Evolutionary conservation across 2,888 invertebrate genomes (phyloP), one percentile per base, ranked within the genome.

Genomic region (Stenodema calcarata): DNA sequence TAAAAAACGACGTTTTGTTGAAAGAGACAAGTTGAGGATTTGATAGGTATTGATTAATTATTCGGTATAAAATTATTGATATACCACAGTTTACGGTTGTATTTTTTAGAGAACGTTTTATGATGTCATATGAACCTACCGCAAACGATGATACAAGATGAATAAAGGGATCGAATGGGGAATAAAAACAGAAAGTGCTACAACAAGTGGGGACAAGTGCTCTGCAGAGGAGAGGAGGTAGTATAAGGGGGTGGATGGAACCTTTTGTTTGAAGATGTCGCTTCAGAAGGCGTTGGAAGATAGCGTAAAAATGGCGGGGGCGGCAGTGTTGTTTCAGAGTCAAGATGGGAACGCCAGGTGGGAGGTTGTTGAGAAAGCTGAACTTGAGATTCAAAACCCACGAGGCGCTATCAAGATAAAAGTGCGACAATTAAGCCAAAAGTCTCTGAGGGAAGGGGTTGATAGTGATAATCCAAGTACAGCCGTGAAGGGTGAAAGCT

Each of bases 381-480:
- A 62, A 62, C 62, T 62, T 62, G 62, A 62, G 62, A 62, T 23
- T 18, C 62, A 62, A 23, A 23, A 62, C 23, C 62, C 62, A 62
- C 23, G 62, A 41, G 73, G 12, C 18, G 3, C 35, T 73, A 73
- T 73, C 73, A 73, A 73, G 73, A 73, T 41, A 73, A 73, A 73
- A 73, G 73, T 73, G 73, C 73, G 62, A 73, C 73, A 30, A 35
- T 41, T 41, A 44, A 42, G 78, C 42, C 47, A 78, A 44, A 41
- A n/a, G 27, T 14, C 9, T 14, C 44, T 18, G 42, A 78, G 16
- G 78, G 44, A 78, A 44, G 47, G 41, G 78, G 44, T 44, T 78
- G 42, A 44, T 78, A 41, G 78, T 44, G 78, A 42, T 78, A 78
- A 78, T 78, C 9, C 44, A 78, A 78, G 78, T 78, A 78, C 78